Evolutionary conservation across 2,113 vertebrate genomes (phyloP), one percentile per base, ranked within the genome.

Genomic region (Pipra filicauda): DNA sequence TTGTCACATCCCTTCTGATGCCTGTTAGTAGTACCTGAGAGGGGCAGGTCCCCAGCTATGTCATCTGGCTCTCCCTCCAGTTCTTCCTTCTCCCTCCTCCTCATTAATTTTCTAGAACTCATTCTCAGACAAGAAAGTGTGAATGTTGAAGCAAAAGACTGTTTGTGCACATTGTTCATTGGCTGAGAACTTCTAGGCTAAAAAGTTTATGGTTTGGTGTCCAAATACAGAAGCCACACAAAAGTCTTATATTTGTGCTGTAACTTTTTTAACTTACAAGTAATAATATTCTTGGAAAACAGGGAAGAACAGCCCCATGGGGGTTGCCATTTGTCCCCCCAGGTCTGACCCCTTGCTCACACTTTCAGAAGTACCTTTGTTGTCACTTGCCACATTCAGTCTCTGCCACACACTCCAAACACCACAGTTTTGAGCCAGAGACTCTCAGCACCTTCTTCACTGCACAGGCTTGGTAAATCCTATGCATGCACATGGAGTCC

Each of bases 41-140:
- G 17, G 39, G 2, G 1, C 26, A 44, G 55, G 10, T 44, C 20
- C 31, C 28, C 4, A 3, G 0, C 22, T 15, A 5, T 3, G 0
- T 26, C 1, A 0, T 20, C 79, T 30, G 23, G 2, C 20, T 80
- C 39, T 76, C 39, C 39, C 39, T 76, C 43, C 64, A 80, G 27
- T 27, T 64, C 54, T 41, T 18, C 11, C 33, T 67, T 59, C 46
- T 78, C 15, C n/a, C 12, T 58, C 7, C 39, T 64, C 33, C 41
- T 66, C 51, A 52, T 20, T 11, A 26, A 35, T 26, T 62, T 81
- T 52, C 23, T 58, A 17, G 22, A 54, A 39, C 21, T 61, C 27
- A 16, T 22, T 17, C 28, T 6, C 14, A 28, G 11, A 5, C 27
- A 70, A 30, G 35, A 26, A 48, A 13, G 2, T 6, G 7, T 3